phyloP scores from a whole-genome alignment of 1,140 invertebrate genomes.

The Neodiprion fabricii region DNA sequence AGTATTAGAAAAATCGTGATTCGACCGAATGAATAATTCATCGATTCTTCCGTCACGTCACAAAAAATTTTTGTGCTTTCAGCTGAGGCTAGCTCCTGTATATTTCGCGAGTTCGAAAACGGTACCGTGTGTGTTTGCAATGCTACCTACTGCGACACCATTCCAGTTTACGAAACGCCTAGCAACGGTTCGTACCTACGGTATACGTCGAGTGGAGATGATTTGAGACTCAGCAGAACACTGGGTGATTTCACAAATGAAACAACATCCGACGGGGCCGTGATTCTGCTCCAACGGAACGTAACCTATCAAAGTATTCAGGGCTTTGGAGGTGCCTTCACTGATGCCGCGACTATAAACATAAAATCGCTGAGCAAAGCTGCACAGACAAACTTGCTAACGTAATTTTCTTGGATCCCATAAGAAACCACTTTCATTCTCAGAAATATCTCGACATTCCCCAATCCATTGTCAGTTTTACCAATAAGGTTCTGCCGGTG shows the following conservation, averaged over 20 bases:
- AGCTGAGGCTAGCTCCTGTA: too few species aligned
- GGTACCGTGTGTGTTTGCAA: constrained; percentile 86
- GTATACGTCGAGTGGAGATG: constrained; percentile 66
- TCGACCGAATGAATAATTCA: too few species aligned
- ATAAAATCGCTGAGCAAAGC: constrained; percentile 66
- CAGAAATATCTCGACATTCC: too few species aligned
- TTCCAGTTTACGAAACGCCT: constrained; percentile 59
- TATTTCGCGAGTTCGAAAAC: constrained; percentile 48
- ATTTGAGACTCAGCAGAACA: constrained; percentile 57
- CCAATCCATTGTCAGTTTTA: too few species aligned
- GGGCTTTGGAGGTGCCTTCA: constrained; percentile 90
- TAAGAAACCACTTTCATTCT: constrained; percentile 16
- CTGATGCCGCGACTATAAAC: constrained; percentile 82
- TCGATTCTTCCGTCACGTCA: too few species aligned
- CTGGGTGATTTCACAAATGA: constrained; percentile 38
- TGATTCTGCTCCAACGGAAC: constrained; percentile 26
- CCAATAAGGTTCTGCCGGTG: too few species aligned
- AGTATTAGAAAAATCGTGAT: too few species aligned
- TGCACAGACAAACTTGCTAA: constrained; percentile 68
- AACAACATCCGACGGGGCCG: neutral
- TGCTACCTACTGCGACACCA: constrained; percentile 79
- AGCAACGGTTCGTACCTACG: constrained; percentile 59
- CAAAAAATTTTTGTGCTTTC: too few species aligned
- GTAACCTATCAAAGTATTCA: constrained; percentile 65
- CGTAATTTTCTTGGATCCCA: constrained; percentile 49